Conservation (phyloP, 2,113 vertebrate species). For the Serinus canaria region DNA sequence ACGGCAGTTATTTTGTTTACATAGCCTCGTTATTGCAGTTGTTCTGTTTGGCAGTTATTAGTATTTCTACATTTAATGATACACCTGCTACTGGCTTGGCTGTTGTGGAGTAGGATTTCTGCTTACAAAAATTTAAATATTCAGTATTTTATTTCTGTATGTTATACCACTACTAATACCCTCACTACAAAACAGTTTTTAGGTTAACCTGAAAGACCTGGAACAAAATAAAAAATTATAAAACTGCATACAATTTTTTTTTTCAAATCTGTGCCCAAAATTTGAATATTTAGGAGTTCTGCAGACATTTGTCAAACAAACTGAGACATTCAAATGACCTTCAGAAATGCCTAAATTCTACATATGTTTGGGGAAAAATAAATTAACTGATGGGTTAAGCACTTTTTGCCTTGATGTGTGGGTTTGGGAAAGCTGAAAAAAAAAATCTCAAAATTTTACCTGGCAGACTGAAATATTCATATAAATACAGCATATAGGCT, state of each 20-base stretch:
- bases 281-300: not conserved
- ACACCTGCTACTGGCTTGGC: constrained; percentile 21
- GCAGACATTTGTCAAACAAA: not conserved
- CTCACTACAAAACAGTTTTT: not conserved
- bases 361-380: not conserved
- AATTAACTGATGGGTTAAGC: not conserved
- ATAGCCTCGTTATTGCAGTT: constrained; percentile 52
- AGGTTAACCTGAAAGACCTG: not conserved
- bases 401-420: not conserved
- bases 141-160: not conserved
- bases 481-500: not conserved
- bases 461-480: not conserved
- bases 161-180: not conserved
- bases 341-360: not conserved
- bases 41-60: constrained; percentile 26
- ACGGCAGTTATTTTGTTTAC: constrained; percentile 24
- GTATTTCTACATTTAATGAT: constrained; percentile 36
- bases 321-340: not conserved
- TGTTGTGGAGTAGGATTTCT: constrained; percentile 16
- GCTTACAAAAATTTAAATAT: constrained; percentile 23
- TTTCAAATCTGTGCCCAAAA: not conserved
- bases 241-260: not conserved
- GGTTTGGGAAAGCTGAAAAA: not conserved
- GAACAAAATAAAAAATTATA: not conserved
- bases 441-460: not conserved